Evolutionary conservation across 2,113 vertebrate genomes (phyloP).

Genomic region (Strigops habroptila): DNA sequence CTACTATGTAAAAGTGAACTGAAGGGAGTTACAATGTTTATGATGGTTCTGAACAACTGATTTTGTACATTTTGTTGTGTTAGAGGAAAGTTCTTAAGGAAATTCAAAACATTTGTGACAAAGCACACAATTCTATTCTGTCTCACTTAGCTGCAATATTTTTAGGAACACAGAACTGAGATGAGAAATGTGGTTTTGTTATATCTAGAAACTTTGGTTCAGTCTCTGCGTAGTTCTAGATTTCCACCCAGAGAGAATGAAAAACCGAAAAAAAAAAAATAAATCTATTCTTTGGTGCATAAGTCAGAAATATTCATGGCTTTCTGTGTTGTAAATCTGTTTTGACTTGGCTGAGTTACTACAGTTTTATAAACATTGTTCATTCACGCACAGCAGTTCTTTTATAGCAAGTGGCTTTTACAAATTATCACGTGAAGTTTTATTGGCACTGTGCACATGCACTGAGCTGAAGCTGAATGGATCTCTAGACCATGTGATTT

Average conservation of each 20-base stretch:
- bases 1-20: not conserved
- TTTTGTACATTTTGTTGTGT: not conserved
- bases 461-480: not conserved
- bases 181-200: not conserved
- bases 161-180: not conserved
- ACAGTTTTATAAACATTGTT: not conserved
- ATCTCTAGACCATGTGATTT: not conserved
- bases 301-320: not conserved
- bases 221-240: not conserved
- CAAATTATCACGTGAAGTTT: constrained; percentile 2
- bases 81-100: not conserved
- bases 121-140: not conserved
- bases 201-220: not conserved
- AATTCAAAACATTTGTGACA: not conserved
- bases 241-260: not conserved
- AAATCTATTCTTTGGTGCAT: not conserved
- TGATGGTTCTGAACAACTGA: not conserved
- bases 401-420: constrained; percentile 10
- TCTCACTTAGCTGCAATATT: not conserved
- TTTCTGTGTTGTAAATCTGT: not conserved
- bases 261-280: not conserved
- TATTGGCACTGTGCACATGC: not conserved
- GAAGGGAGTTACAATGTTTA: not conserved
- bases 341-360: not conserved
- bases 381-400: not conserved